phyloP scores from a whole-genome alignment of 2,888 invertebrate species.

The Prenolepis imparis region DNA sequence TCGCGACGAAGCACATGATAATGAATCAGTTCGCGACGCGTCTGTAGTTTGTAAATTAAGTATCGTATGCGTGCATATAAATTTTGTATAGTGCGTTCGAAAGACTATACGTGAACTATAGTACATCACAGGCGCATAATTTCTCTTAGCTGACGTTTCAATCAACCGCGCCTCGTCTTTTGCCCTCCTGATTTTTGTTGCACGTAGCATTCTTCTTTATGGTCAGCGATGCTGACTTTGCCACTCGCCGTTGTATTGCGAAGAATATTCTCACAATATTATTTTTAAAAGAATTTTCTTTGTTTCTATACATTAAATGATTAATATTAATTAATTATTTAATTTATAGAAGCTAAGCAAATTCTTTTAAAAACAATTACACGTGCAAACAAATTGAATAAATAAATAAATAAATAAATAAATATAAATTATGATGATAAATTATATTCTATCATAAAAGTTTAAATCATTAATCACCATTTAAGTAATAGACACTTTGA shows the following conservation, averaged over 20 bases:
- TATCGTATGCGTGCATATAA: neutral
- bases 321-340: slow-evolving; percentile 3
- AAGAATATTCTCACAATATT: slow-evolving; percentile 8
- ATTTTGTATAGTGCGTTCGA: slow-evolving; percentile 15
- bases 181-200: slow-evolving; percentile 68
- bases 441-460: neutral
- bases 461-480: neutral
- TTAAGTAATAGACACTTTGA: neutral
- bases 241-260: neutral
- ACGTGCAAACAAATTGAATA: neutral
- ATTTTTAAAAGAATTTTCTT: neutral
- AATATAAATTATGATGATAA: neutral
- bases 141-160: slow-evolving; percentile 82
- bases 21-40: neutral
- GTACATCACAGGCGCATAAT: slow-evolving; percentile 76
- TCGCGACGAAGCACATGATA: neutral
- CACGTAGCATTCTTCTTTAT: slow-evolving; percentile 42
- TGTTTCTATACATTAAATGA: no score
- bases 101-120: slow-evolving; percentile 53
- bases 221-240: neutral
- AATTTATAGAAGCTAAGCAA: neutral
- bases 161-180: slow-evolving; percentile 77
- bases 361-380: neutral
- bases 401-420: neutral
- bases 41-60: neutral